Conservation (phyloP, 2,888 invertebrate genomes). For the Azorinus chamasolen region DNA sequence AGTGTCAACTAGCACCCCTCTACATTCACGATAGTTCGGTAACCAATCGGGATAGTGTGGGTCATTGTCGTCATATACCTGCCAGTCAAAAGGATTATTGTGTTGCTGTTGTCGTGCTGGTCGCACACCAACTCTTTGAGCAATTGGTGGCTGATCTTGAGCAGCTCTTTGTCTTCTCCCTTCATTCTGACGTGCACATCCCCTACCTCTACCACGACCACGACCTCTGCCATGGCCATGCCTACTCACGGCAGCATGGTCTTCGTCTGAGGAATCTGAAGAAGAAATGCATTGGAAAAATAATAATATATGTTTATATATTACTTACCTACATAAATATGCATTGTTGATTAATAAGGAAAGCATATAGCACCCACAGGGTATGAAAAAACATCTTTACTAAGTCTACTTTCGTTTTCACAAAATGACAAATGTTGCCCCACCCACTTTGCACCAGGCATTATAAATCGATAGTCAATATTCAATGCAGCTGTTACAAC, state of each 20-base stretch:
- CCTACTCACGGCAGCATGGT: neutral
- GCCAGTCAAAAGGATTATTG: conserved; percentile 30
- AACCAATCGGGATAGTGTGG: conserved; percentile 23
- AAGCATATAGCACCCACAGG: too few species aligned
- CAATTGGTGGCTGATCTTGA: neutral
- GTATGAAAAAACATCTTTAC: too few species aligned
- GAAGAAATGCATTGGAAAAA: neutral
- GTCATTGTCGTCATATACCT: conserved; percentile 15
- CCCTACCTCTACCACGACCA: neutral
- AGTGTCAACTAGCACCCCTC: conserved; percentile 25
- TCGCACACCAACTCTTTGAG: neutral
- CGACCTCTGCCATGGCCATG: neutral
- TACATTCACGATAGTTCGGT: conserved; percentile 1
- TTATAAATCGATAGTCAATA: too few species aligned
- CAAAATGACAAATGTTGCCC: neutral
- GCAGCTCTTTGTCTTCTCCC: neutral
- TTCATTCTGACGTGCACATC: neutral
- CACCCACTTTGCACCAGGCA: neutral
- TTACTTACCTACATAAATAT: too few species aligned
- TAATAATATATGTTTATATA: too few species aligned
- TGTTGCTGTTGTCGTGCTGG: neutral
- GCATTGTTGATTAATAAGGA: too few species aligned
- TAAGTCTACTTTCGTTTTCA: neutral
- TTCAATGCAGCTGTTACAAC: too few species aligned
- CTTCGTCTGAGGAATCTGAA: neutral